Conservation (phyloP, 2,888 invertebrate species). For the Nematopogon swammerdamellus region DNA sequence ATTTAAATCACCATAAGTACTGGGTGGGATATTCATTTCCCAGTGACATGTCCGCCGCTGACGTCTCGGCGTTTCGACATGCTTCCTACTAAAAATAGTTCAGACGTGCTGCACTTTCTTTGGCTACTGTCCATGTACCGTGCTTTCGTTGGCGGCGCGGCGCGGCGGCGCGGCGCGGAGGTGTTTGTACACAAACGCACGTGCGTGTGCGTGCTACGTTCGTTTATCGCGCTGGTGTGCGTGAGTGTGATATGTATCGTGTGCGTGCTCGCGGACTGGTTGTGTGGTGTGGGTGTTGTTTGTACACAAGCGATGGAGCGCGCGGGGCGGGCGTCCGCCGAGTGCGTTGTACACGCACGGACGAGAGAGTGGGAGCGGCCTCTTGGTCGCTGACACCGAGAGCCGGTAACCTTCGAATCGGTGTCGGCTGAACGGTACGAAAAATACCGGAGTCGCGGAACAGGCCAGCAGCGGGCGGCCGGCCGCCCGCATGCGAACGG, state of each 20-base stretch:
- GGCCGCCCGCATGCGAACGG: too few species aligned
- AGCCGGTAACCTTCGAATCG: slow-evolving; percentile 46
- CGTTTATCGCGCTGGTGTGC: too few species aligned
- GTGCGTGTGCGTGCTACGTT: background rate
- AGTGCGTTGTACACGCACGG: too few species aligned
- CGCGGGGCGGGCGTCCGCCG: too few species aligned
- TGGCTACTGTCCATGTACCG: background rate
- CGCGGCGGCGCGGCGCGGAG: too few species aligned
- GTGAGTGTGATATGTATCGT: too few species aligned
- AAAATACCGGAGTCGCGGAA: slow-evolving; percentile 18
- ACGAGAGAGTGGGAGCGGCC: slow-evolving; percentile 41
- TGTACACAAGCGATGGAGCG: slow-evolving; percentile 44
- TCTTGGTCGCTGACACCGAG: slow-evolving; percentile 47
- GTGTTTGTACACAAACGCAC: background rate
- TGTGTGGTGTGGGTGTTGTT: slow-evolving; percentile 20
- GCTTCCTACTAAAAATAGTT: background rate
- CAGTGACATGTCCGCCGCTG: too few species aligned
- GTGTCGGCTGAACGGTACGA: slow-evolving; percentile 24
- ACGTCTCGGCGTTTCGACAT: too few species aligned
- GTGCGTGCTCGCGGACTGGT: background rate
- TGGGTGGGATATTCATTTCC: too few species aligned
- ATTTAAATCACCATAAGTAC: too few species aligned
- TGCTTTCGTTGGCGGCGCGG: background rate
- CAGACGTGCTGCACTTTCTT: background rate
- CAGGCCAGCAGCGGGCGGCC: slow-evolving; percentile 28